Evolutionary conservation across 2,888 invertebrate genomes (phyloP).

Genomic region (Lydus trimaculatus): DNA sequence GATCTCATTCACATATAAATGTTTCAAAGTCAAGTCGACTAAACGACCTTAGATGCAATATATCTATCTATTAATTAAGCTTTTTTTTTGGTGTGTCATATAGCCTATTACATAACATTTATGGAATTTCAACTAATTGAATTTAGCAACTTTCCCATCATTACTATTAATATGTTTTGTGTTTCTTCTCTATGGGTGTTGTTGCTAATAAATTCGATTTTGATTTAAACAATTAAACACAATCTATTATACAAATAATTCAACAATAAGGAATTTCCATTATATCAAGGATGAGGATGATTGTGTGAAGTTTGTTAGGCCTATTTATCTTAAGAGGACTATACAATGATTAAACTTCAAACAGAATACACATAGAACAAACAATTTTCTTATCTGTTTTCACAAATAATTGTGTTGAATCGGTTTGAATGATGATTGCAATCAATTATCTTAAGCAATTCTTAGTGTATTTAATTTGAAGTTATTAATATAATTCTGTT

Average conservation of each 20-base stretch:
- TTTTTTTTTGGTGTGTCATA: too few relatives aligned
- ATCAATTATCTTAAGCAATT: conserved; percentile 5
- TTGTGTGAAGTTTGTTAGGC: conserved; percentile 1
- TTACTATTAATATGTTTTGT: not conserved
- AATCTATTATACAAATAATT: too few relatives aligned
- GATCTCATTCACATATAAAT: too few relatives aligned
- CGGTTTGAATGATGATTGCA: not conserved
- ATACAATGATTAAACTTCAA: not conserved
- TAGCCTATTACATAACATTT: too few relatives aligned
- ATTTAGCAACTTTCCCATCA: too few relatives aligned
- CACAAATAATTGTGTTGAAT: not conserved
- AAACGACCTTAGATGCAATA: too few relatives aligned
- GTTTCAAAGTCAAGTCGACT: too few relatives aligned
- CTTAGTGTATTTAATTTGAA: not conserved
- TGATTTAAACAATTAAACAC: not conserved
- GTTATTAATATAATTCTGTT: not conserved
- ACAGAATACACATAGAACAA: not conserved
- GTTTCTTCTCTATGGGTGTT: not conserved
- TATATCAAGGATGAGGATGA: not conserved
- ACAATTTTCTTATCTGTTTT: not conserved
- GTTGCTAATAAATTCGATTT: not conserved
- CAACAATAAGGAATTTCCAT: conserved; percentile 2
- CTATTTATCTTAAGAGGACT: not conserved
- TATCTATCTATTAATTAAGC: too few relatives aligned
- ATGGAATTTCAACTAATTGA: too few relatives aligned